Conservation (phyloP, 2,113 vertebrate genomes). For the Jaculus jaculus region DNA sequence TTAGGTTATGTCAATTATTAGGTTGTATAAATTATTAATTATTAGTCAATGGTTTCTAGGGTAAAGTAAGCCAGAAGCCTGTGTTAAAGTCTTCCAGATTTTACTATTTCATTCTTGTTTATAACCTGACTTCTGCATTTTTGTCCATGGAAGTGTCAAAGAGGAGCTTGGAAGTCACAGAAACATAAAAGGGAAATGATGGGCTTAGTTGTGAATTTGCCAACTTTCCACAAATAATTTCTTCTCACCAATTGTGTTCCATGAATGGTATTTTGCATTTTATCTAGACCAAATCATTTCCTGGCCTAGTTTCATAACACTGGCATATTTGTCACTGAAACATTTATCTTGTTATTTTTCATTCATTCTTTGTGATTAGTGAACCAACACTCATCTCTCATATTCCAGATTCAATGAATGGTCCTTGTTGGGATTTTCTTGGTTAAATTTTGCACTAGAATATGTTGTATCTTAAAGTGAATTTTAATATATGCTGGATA, state of each 20-base stretch:
- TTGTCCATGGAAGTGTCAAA: no score
- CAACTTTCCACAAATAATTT: background rate
- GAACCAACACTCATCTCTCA: background rate
- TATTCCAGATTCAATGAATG: background rate
- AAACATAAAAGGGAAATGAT: background rate
- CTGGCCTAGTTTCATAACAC: background rate
- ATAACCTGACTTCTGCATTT: background rate
- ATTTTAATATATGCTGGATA: background rate
- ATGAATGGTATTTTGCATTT: background rate
- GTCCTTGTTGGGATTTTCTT: no score
- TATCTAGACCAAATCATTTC: background rate
- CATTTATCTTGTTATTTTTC: background rate
- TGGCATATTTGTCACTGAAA: background rate
- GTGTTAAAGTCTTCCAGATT: background rate
- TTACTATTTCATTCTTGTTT: background rate
- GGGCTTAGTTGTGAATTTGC: background rate
- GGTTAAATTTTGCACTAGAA: background rate
- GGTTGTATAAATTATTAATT: no score
- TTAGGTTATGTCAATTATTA: background rate
- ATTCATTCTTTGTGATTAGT: slow-evolving; percentile 9
- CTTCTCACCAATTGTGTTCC: background rate
- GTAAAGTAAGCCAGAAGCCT: background rate
- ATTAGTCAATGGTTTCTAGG: background rate
- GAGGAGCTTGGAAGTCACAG: background rate
- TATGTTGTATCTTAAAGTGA: background rate